phyloP scores from a whole-genome alignment of 2,113 vertebrate genomes.

The Diadophis punctatus region DNA sequence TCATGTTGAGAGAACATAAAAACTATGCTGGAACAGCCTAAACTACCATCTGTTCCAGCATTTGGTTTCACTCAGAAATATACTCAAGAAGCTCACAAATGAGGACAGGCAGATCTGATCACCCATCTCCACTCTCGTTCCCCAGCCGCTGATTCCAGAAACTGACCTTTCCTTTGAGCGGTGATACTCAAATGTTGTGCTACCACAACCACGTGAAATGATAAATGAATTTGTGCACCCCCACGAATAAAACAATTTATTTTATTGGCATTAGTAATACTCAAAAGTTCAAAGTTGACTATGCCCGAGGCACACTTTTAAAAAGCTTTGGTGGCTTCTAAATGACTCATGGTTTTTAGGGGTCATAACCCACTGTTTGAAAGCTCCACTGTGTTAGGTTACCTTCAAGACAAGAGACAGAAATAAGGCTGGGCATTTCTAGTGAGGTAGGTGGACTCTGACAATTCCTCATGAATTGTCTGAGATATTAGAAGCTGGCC shows the following conservation, averaged over 20 bases:
- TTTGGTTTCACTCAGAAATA: not conserved
- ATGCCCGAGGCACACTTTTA: not conserved
- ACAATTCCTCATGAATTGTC: not conserved
- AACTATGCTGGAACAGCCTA: not conserved
- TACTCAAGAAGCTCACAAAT: not conserved
- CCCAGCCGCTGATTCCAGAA: not conserved
- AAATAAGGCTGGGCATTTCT: not conserved
- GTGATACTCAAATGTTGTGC: not conserved
- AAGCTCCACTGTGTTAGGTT: not conserved
- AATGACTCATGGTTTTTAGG: not conserved
- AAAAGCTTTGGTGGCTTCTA: not conserved
- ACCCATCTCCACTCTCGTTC: not conserved
- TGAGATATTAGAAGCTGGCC: not conserved
- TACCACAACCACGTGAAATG: not conserved
- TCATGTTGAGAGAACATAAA: not conserved
- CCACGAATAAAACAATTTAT: not conserved
- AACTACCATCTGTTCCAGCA: not conserved
- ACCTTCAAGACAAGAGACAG: not conserved
- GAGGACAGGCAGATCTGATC: not conserved
- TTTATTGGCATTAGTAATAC: not conserved
- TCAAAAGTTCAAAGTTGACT: not conserved
- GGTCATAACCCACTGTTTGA: not conserved
- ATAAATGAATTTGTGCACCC: not conserved
- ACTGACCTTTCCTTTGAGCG: not conserved
- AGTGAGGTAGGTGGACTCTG: not conserved